Percentiles rank a stretch among this genome's conserved stretches.
These are phyloP conservation scores for Metellina segmentata DNA, from an alignment of 2,888 invertebrate species.

Conservation along the genomic window DNA sequence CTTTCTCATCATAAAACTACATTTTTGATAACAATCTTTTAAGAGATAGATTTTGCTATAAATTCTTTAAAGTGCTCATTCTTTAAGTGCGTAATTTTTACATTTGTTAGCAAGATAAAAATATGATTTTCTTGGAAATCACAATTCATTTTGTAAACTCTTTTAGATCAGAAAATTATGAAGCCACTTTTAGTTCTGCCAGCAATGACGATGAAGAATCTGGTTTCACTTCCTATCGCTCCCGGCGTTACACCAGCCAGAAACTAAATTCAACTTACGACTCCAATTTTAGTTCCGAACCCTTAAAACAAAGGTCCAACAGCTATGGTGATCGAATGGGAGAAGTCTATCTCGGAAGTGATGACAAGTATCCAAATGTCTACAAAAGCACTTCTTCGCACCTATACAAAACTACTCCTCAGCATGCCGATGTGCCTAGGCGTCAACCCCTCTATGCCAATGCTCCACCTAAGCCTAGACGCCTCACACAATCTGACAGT, in stretches of 20 bases:
- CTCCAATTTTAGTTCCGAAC: conserved; percentile 66
- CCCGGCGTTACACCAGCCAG: conserved; percentile 76
- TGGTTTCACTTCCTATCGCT: conserved; percentile 78
- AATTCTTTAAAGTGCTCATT: too few relatives aligned
- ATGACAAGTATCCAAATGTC: conserved; percentile 78
- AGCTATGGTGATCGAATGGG: conserved; percentile 72
- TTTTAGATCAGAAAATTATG: conserved; percentile 61
- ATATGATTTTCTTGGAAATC: too few relatives aligned
- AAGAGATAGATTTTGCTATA: too few relatives aligned
- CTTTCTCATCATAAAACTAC: too few relatives aligned
- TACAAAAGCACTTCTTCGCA: conserved; percentile 57
- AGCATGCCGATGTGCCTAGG: conserved; percentile 44
- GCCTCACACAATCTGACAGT: conserved; percentile 82
- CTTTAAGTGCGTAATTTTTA: too few relatives aligned
- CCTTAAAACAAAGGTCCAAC: conserved; percentile 66
- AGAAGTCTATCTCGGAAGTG: conserved; percentile 77
- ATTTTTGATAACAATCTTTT: too few relatives aligned
- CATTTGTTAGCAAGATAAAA: too few relatives aligned
- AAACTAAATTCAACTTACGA: conserved; percentile 73
- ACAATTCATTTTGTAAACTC: too few relatives aligned
- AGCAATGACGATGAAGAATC: conserved; percentile 78
- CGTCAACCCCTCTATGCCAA: conserved; percentile 91
- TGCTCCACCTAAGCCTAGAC: conserved; percentile 92
- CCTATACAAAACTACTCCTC: conserved; percentile 16
- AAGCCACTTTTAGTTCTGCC: conserved; percentile 47